Conservation (phyloP, 2,113 vertebrate species). For the Lampris incognitus region DNA sequence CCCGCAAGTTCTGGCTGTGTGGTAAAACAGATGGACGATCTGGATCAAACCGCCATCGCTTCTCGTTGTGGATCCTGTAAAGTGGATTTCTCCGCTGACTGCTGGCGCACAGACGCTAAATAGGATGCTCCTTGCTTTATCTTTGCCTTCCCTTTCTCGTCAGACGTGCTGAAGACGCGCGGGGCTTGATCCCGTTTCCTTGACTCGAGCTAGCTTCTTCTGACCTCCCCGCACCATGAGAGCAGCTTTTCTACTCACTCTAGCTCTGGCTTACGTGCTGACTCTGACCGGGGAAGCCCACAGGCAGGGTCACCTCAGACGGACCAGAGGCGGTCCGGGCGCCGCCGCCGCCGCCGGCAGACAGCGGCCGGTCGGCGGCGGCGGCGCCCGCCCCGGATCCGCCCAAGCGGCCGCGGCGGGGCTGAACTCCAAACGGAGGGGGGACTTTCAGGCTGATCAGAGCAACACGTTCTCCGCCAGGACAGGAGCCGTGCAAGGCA, state of each 20-base stretch:
- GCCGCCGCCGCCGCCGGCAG: background rate
- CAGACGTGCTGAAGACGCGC: slow-evolving; percentile 61
- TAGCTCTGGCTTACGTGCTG: slow-evolving; percentile 81
- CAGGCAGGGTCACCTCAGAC: slow-evolving; percentile 38
- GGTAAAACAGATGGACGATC: no score
- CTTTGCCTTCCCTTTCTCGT: background rate
- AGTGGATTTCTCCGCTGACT: no score
- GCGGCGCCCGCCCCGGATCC: slow-evolving; percentile 47
- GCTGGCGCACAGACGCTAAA: no score
- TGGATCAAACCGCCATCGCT: no score
- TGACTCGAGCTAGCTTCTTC: slow-evolving; percentile 28
- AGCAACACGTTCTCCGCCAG: slow-evolving; percentile 5
- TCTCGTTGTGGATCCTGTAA: no score
- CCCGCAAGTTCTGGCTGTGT: no score
- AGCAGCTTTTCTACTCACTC: slow-evolving; percentile 74
- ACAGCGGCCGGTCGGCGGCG: slow-evolving; percentile 6
- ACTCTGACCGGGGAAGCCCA: slow-evolving; percentile 81
- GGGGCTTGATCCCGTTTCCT: slow-evolving; percentile 17
- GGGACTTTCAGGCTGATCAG: slow-evolving; percentile 70
- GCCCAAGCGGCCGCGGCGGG: slow-evolving; percentile 64
- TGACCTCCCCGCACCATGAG: slow-evolving; percentile 51
- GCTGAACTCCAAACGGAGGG: slow-evolving; percentile 32
- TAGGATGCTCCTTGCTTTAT: no score
- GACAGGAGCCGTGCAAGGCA: slow-evolving; percentile 23
- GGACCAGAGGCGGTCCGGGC: background rate